A percentile compares a stretch with the other conserved stretches of the same genome.
These are phyloP conservation scores for Stenotaenia linearis DNA, from an alignment of 2,888 invertebrate species.

Conservation along the genomic window DNA sequence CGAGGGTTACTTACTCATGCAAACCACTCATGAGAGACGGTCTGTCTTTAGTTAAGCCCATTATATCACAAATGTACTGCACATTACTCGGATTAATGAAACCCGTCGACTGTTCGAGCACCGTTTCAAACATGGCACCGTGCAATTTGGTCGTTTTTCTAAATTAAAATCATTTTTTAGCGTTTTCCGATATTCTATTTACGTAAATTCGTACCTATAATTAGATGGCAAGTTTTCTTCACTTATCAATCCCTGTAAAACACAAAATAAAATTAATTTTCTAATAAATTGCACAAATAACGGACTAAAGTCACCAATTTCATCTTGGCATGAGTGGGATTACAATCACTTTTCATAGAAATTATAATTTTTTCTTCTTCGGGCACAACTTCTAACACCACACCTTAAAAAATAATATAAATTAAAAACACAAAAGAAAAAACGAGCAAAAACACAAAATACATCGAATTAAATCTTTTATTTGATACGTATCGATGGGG, in stretches of 20 bases:
- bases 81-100: conserved; percentile 36
- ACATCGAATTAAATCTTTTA: conserved; percentile 35
- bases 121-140: conserved; percentile 31
- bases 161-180: background rate
- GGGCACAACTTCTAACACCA: conserved; percentile 33
- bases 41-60: conserved; percentile 30
- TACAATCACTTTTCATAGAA: conserved; percentile 29
- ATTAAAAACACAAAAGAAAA: background rate
- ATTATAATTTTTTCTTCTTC: conserved; percentile 33
- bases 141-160: conserved; percentile 27
- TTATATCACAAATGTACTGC: conserved; percentile 21
- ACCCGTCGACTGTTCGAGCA: conserved; percentile 28
- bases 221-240: conserved; percentile 34
- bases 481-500: conserved; percentile 32
- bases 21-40: conserved; percentile 35
- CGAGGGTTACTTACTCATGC: conserved; percentile 30
- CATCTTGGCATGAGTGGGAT: background rate
- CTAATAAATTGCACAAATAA: background rate
- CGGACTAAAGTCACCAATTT: conserved; percentile 26
- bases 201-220: conserved; percentile 34
- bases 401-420: conserved; percentile 31
- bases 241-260: conserved; percentile 32
- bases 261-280: background rate
- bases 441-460: background rate
- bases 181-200: too few species aligned